A percentile compares a stretch with the other conserved stretches of the same genome.
Conservation (phyloP, 2,797 vertebrate genomes). For the Syngnathus acus region DNA sequence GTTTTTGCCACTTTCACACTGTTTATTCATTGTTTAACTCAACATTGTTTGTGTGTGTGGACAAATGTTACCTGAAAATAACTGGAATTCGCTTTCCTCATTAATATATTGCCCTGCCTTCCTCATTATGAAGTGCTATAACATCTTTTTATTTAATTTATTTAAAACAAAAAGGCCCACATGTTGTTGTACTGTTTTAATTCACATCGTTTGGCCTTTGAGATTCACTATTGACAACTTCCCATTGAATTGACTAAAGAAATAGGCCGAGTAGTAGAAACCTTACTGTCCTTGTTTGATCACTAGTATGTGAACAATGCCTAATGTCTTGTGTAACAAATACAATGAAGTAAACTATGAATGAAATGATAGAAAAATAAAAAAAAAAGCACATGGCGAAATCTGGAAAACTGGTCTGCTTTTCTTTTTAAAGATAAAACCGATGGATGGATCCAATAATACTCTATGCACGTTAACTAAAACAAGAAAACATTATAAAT, state of each 20-base stretch:
- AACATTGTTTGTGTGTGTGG: conserved; percentile 36
- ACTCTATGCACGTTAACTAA: not conserved
- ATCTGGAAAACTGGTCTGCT: conserved; percentile 40
- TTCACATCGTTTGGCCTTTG: conserved; percentile 65
- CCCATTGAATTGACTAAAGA: conserved; percentile 64
- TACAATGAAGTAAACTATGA: conserved; percentile 75
- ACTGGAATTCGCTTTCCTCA: conserved; percentile 61
- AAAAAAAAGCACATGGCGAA: conserved; percentile 65
- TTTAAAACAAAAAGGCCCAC: conserved; percentile 55
- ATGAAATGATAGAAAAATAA: conserved; percentile 71
- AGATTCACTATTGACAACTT: conserved; percentile 60
- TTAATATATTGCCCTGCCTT: conserved; percentile 30
- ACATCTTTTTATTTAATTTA: conserved; percentile 35
- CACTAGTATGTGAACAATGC: conserved; percentile 78
- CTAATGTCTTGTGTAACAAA: conserved; percentile 79
- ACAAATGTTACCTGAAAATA: conserved; percentile 40
- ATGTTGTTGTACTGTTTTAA: conserved; percentile 69
- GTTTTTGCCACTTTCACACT: conserved; percentile 23
- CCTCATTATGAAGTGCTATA: conserved; percentile 28
- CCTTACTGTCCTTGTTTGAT: conserved; percentile 76
- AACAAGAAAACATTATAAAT: not conserved
- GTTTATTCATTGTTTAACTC: conserved; percentile 18
- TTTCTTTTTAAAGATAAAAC: not conserved
- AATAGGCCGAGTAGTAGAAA: conserved; percentile 69
- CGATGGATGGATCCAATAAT: not conserved